Evolutionary conservation across 2,888 invertebrate species (phyloP).

Genomic region (Perizoma affinitatum): DNA sequence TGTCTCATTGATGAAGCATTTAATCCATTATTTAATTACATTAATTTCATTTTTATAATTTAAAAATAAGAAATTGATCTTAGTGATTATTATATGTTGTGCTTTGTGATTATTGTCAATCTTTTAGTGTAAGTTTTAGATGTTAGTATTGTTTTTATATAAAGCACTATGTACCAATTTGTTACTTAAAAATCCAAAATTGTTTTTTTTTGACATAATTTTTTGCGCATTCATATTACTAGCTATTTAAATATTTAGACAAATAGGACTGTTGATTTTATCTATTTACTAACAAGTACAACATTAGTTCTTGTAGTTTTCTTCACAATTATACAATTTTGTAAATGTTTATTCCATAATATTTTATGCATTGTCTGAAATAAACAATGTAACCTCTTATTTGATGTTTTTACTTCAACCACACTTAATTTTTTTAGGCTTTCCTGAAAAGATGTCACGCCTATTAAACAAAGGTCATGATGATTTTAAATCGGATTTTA

Average conservation of each 20-base stretch:
- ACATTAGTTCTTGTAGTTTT: conserved; percentile 53
- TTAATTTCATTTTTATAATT: conserved; percentile 24
- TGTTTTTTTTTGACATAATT: conserved; percentile 8
- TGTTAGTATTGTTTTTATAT: conserved; percentile 39
- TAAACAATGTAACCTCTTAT: conserved; percentile 76
- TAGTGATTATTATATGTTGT: conserved; percentile 35
- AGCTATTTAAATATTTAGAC: conserved; percentile 14
- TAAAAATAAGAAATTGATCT: conserved; percentile 27
- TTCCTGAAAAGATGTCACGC: too few relatives aligned
- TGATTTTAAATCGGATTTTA: too few relatives aligned
- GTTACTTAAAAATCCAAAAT: conserved; percentile 24
- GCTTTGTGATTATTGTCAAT: conserved; percentile 34
- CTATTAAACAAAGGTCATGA: too few relatives aligned
- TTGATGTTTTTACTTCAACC: conserved; percentile 48
- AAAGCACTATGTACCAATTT: conserved; percentile 24
- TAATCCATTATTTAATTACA: conserved; percentile 26
- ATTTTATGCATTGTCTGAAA: conserved; percentile 77
- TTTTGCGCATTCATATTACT: conserved; percentile 3
- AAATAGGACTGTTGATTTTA: conserved; percentile 6
- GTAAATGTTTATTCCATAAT: conserved; percentile 65
- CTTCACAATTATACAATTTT: conserved; percentile 70
- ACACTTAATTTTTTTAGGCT: neutral
- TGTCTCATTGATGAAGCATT: conserved; percentile 28
- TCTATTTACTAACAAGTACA: conserved; percentile 34
- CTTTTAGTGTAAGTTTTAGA: conserved; percentile 34